Conservation (phyloP, 1,140 invertebrate genomes). For the Trachelipus rathkii region DNA sequence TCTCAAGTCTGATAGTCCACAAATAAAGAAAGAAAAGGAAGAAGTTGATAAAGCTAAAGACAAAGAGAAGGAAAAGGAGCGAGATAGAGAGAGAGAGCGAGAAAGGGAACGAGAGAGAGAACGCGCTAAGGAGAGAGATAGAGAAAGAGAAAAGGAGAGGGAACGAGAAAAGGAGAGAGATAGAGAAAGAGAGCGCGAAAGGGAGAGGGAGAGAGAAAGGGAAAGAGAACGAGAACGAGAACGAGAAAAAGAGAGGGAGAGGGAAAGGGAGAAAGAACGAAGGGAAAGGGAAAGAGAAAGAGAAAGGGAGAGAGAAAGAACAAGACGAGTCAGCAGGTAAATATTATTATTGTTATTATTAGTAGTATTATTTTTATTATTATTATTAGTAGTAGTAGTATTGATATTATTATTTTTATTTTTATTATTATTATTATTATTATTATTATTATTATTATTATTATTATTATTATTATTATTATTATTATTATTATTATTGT, state of each 20-base stretch:
- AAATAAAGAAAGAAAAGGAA: constrained; percentile 30
- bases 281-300: constrained; percentile 1
- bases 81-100: background rate
- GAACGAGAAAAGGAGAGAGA: constrained; percentile 25
- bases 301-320: constrained; percentile 48
- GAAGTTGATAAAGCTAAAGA: constrained; percentile 31
- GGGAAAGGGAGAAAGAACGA: constrained; percentile 47
- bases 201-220: background rate
- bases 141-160: constrained; percentile 18
- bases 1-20: constrained; percentile 28
- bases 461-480: too few species aligned
- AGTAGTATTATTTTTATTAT: too few species aligned
- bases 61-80: constrained; percentile 38
- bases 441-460: too few species aligned
- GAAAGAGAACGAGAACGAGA: background rate
- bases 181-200: background rate
- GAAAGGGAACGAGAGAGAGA: background rate
- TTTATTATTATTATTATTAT: background rate
- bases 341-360: too few species aligned
- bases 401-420: background rate
- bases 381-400: too few species aligned
- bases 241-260: constrained; percentile 20
- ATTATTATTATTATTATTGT: background rate
- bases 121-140: constrained; percentile 51
- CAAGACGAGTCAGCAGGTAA: background rate